Evolutionary conservation across 35 echinoderm and acorn worm genomes (phyloP), one percentile per base, ranked within the genome.

Genomic region (Lytechinus pictus): DNA sequence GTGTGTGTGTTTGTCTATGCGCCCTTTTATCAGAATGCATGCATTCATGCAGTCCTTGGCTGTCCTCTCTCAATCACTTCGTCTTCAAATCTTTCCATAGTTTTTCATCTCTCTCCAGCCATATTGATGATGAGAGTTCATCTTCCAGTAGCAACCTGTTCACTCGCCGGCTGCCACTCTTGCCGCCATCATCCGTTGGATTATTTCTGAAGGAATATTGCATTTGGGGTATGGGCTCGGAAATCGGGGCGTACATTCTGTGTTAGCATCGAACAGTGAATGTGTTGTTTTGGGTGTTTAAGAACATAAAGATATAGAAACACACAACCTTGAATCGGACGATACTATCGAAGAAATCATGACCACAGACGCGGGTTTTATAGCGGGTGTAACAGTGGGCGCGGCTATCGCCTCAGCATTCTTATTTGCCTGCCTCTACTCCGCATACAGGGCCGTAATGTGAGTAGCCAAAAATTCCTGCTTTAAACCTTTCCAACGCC

Each of bases 381-480:
- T 96, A 57, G 92, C 93, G 28, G 96, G 96, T 54, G 94, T 96
- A 24, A 93, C 94, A 58, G 52, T 96, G 52, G 96, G 96, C 53
- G 93, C 96, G 79, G 94, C 96, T 54, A 87, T 93, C 27, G 96
- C 96, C 53, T 94, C 94, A 44, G 96, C 92, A 13, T 96, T 96
- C 96, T 52, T 96, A 19, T 86, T 94, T 89, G 94, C 96, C 27
- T 96, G 96, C 57, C 86, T 96, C 2, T 96, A 96, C 92, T 96
- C 96, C 27, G 96, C 96, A 27, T 96, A 96, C 93, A 96, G 94
- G 55, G 96, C 96, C 10, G 94, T 96, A 86, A 94, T 94, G 96
- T 94, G 54, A 96, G 96, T 94, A 27, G 29, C 4, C 52, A 27
- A 90, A 44, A 90, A 44, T n/a, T 54, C 33, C 88, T 90, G 88